Base-by-base conservation (phyloP, 1,140 invertebrate species). In the Drosophila kohkoa region DNA sequence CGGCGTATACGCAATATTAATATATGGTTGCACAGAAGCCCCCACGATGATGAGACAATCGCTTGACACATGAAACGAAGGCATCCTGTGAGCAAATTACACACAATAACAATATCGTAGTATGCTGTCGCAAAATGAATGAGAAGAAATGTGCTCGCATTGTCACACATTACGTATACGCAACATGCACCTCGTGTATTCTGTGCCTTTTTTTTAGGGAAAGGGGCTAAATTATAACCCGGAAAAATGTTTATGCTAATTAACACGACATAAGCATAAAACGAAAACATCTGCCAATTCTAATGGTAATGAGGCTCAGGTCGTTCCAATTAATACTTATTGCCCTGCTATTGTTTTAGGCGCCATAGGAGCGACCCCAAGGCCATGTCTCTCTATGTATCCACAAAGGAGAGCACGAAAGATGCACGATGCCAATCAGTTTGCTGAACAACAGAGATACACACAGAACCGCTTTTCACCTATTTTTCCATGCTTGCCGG, bases 1-100 rank as follows among this genome's bases (percentile, higher is more conserved):
- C 60, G 73, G 74, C 83, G 83, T 88, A 88, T 87, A 78, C 83
- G 83, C 70, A 80, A 88, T 83, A 77, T 88, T 63, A 66, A 57
- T 68, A 69, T 55, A 59, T 63, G 52, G 11, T 43, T 46, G 43
- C 46, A n/a, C 25, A 25, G 45, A 16, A 10, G 7, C 46, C 30
- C 35, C 8, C 57, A 68, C 45, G 64, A 30, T 77, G 64, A 80
- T 77, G 80, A 68, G 82, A 75, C 67, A 79, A 86, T 81, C 76
- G 79, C 83, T 70, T 77, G 82, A 67, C 82, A 81, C 63, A 85
- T 77, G 54, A 76, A 68, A 25, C 20, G 20, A 32, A 71, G 66
- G 28, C 76, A 73, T 41, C 55, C 32, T 25, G 20, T 6, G 13
- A 30, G 30, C 65, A 62, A 58, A 72, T 83, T 83, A 81, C 85